A percentile compares a stretch with the other conserved stretches of the same genome.
phyloP scores from a whole-genome alignment of 2,888 invertebrate species.

The Pachydiplax longipennis region DNA sequence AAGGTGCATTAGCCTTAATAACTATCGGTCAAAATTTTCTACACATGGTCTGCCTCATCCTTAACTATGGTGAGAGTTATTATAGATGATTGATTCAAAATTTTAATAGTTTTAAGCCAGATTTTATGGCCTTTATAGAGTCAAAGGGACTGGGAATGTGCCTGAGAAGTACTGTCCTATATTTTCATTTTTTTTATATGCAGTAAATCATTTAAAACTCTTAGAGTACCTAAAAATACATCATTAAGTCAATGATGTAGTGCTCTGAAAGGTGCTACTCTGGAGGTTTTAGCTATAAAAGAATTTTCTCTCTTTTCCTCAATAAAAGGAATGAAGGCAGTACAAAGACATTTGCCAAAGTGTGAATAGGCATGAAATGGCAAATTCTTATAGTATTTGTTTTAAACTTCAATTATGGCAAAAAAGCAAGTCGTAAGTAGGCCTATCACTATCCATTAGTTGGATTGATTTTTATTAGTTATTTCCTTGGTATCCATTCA shows the following conservation, averaged over 20 bases:
- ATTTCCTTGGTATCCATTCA: not conserved
- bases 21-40: constrained; percentile 30
- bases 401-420: not conserved
- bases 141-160: constrained; percentile 43
- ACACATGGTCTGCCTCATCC: constrained; percentile 38
- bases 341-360: not conserved
- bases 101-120: constrained; percentile 40
- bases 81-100: constrained; percentile 31
- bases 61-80: constrained; percentile 32
- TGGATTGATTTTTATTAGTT: constrained; percentile 34
- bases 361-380: not conserved
- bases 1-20: constrained; percentile 4
- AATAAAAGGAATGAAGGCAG: constrained; percentile 10
- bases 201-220: constrained; percentile 32
- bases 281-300: constrained; percentile 18
- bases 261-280: constrained; percentile 43
- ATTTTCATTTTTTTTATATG: constrained; percentile 35
- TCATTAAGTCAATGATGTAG: constrained; percentile 34
- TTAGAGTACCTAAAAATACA: constrained; percentile 39
- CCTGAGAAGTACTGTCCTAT: constrained; percentile 43
- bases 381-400: not conserved
- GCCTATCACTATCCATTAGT: constrained; percentile 22
- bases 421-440: not conserved
- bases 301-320: constrained; percentile 18
- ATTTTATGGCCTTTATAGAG: constrained; percentile 43